A percentile compares a stretch with the other conserved stretches of the same genome.
Conservation (phyloP, 2,888 invertebrate genomes). For the Cephalotes varians region DNA sequence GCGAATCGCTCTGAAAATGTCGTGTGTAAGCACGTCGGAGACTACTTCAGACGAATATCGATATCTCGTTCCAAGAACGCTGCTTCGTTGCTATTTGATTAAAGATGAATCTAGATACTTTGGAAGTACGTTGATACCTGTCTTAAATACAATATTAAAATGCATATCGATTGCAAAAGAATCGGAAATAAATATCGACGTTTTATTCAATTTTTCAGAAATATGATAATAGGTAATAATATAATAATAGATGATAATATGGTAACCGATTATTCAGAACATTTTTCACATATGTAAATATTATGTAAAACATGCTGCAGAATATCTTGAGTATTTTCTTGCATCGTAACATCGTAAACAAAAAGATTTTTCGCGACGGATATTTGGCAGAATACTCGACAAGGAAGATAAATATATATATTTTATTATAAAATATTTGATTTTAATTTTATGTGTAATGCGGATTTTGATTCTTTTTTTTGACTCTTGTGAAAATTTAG, state of each 20-base stretch:
- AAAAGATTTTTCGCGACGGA: background rate
- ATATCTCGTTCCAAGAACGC: background rate
- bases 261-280: background rate
- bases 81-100: background rate
- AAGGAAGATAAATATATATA: background rate
- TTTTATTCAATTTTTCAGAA: background rate
- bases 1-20: constrained; percentile 45
- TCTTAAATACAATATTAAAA: background rate
- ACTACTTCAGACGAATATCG: background rate
- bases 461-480: background rate
- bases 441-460: background rate
- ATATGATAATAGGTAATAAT: too few relatives aligned
- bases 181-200: background rate
- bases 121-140: background rate
- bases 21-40: background rate
- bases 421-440: background rate
- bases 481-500: background rate
- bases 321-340: background rate
- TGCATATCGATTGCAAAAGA: background rate
- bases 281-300: background rate
- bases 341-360: too few relatives aligned
- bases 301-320: background rate
- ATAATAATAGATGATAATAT: too few relatives aligned
- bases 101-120: background rate
- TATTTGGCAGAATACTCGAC: background rate